Percentiles rank a stretch among this genome's conserved stretches.
Conservation (phyloP, 2,797 vertebrate genomes). For the Potorous gilbertii region DNA sequence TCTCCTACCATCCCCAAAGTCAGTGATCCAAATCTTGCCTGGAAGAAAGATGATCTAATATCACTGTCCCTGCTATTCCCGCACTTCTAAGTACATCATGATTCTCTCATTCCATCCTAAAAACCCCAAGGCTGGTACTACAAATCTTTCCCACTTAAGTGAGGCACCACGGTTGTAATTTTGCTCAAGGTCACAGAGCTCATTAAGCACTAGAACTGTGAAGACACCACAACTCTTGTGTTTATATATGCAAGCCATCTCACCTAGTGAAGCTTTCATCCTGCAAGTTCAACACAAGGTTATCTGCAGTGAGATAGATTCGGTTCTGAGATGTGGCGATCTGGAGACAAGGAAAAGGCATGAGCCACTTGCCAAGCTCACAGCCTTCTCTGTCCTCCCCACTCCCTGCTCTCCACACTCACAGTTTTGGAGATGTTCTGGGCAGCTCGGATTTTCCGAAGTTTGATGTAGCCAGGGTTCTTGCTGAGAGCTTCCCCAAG, state of each 20-base stretch:
- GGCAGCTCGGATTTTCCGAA: conserved; percentile 93
- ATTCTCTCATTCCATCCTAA: too few species aligned
- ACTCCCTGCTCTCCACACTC: conserved; percentile 26
- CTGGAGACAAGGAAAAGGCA: conserved; percentile 75
- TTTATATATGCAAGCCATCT: background rate
- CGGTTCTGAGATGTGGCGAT: conserved; percentile 93
- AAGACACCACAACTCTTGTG: too few species aligned
- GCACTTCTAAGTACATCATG: background rate
- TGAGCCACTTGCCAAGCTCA: background rate
- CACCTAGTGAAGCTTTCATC: conserved; percentile 91
- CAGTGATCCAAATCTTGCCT: background rate
- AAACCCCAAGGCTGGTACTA: background rate
- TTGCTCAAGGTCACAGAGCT: too few species aligned
- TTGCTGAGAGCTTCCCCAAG: conserved; percentile 91
- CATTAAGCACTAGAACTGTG: background rate
- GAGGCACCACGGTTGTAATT: background rate
- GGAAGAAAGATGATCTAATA: accelerated
- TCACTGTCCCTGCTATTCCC: too few species aligned
- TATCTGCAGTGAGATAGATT: conserved; percentile 93
- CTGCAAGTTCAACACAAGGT: conserved; percentile 93
- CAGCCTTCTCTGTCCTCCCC: background rate
- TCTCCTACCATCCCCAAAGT: background rate
- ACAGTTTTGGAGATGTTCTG: conserved; percentile 96
- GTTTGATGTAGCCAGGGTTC: conserved; percentile 95
- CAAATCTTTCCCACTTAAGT: background rate